These are phyloP conservation scores for Peromyscus polionotus DNA, from an alignment of 2,113 vertebrate genomes.

Conservation along the genomic window DNA sequence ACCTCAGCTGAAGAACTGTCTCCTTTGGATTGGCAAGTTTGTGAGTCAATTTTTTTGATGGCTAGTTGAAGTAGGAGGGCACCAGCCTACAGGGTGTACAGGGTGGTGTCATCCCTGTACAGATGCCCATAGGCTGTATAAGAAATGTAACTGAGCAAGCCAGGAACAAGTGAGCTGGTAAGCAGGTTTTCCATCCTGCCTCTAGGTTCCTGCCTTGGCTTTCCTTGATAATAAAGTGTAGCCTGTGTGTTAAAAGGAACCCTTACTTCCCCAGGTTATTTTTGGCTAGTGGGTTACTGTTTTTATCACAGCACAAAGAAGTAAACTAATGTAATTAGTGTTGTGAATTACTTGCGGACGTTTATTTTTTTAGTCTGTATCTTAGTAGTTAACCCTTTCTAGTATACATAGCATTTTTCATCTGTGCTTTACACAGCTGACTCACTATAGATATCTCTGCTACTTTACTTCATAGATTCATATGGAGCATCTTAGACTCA, in stretches of 20 bases:
- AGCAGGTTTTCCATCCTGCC: neutral
- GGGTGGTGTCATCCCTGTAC: neutral
- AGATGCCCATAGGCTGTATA: neutral
- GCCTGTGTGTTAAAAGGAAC: neutral
- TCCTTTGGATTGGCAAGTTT: neutral
- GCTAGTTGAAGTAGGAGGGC: neutral
- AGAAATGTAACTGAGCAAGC: neutral
- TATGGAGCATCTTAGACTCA: neutral
- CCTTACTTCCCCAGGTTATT: neutral
- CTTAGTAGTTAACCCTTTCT: neutral
- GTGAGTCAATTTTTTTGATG: neutral
- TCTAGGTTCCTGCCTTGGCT: neutral
- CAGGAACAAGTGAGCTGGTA: neutral
- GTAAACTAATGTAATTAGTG: neutral
- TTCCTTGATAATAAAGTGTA: neutral
- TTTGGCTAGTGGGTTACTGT: neutral
- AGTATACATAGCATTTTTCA: neutral
- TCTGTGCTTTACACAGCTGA: neutral
- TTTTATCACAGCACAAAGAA: neutral
- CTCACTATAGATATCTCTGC: neutral
- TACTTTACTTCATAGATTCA: neutral
- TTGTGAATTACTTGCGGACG: neutral
- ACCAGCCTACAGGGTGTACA: too few relatives aligned
- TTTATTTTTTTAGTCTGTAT: neutral
- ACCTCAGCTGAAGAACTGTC: neutral